These are phyloP conservation scores for Steatornis caripensis DNA, from an alignment of 2,113 vertebrate genomes.

Conservation along the genomic window DNA sequence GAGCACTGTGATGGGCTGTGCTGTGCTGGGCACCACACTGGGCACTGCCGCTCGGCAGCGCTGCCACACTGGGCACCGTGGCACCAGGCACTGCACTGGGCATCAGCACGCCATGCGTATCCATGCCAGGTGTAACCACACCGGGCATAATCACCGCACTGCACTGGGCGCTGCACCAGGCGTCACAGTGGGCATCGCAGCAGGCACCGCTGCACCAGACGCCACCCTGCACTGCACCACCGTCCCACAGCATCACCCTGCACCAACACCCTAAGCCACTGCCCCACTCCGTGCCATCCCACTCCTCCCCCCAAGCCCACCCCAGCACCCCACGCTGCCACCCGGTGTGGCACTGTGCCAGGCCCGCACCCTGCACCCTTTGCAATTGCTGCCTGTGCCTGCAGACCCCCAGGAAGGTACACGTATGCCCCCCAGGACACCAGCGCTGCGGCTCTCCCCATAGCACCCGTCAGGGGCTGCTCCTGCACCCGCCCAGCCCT, in stretches of 20 bases:
- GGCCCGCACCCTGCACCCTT: background rate
- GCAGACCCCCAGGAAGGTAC: background rate
- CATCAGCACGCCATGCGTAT: no score
- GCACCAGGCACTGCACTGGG: background rate
- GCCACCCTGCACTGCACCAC: no score
- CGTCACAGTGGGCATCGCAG: no score
- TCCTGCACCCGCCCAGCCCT: background rate
- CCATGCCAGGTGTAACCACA: no score
- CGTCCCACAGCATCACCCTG: background rate
- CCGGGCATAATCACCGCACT: fast-evolving
- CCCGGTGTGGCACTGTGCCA: background rate
- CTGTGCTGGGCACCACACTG: background rate
- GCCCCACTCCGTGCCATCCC: no score
- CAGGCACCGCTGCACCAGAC: background rate
- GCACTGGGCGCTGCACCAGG: background rate
- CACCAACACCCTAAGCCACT: background rate
- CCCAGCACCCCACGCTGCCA: background rate
- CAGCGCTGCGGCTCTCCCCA: fast-evolving
- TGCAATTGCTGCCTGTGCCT: background rate
- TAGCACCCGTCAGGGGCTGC: background rate
- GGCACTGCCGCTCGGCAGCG: no score
- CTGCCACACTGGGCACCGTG: no score
- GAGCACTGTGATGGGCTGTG: background rate
- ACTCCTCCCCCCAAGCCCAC: background rate
- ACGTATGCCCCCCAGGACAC: background rate